Conservation (phyloP, 2,888 invertebrate species). For the Malacosoma neustria region DNA sequence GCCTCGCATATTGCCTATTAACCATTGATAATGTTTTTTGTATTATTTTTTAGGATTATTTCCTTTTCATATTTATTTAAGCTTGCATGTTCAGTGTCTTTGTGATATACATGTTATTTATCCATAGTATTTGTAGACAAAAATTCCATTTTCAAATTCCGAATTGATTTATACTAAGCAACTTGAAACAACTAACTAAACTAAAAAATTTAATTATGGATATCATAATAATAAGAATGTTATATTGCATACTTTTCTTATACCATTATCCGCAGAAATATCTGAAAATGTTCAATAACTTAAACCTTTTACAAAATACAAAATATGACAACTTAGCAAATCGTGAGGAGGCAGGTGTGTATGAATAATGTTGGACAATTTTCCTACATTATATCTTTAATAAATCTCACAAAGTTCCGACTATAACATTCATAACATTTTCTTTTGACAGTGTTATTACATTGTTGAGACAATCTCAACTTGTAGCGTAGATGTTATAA, state of each 20-base stretch:
- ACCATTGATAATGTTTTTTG: conserved; percentile 30
- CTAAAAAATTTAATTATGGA: no score
- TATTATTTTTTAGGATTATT: not conserved
- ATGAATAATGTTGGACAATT: conserved; percentile 65
- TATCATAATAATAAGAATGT: no score
- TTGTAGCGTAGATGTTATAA: no score
- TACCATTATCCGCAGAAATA: no score
- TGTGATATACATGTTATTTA: no score
- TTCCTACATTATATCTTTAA: conserved; percentile 54
- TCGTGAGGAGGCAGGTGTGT: conserved; percentile 69
- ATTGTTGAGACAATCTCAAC: no score
- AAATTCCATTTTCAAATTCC: no score
- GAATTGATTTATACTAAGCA: no score
- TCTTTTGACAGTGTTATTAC: conserved; percentile 13
- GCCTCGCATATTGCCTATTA: conserved; percentile 72
- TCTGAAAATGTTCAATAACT: conserved; percentile 40
- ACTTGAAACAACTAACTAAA: no score
- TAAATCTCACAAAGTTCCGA: conserved; percentile 57
- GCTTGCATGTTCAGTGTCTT: no score
- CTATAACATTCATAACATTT: conserved; percentile 28
- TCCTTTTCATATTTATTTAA: not conserved
- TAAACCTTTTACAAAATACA: conserved; percentile 59
- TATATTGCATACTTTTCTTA: no score
- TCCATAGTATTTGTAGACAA: no score
- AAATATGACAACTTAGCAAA: conserved; percentile 69